These are phyloP conservation scores for Eciton burchellii DNA, from an alignment of 1,140 invertebrate genomes.

Conservation along the genomic window DNA sequence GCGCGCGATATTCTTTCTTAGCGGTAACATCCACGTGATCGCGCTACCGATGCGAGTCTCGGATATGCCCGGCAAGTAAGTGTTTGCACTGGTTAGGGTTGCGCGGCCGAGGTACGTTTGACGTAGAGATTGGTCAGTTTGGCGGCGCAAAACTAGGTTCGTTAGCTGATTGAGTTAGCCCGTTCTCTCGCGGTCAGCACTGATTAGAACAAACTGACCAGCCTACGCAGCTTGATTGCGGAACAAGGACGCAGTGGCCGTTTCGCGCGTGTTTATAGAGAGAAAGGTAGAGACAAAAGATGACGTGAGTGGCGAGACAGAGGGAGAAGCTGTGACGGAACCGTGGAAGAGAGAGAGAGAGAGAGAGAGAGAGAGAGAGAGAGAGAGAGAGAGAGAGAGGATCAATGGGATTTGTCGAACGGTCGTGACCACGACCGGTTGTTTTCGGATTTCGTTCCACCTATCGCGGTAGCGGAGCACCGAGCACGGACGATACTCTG, in stretches of 20 bases:
- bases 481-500: conserved; percentile 43
- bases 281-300: conserved; percentile 50
- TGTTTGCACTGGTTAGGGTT: conserved; percentile 76
- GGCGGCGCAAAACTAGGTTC: conserved; percentile 77
- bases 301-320: conserved; percentile 35
- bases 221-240: conserved; percentile 84
- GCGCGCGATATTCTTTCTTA: conserved; percentile 62
- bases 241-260: conserved; percentile 71
- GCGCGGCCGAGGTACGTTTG: conserved; percentile 56
- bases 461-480: conserved; percentile 49
- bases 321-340: conserved; percentile 32
- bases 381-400: conserved; percentile 21
- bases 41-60: conserved; percentile 61
- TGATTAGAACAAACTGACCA: conserved; percentile 85
- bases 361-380: conserved; percentile 4
- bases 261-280: conserved; percentile 15
- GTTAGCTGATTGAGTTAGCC: conserved; percentile 85
- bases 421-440: conserved; percentile 62
- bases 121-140: conserved; percentile 78
- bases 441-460: conserved; percentile 66
- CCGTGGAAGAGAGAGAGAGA: conserved; percentile 20
- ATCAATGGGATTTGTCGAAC: conserved; percentile 53
- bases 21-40: conserved; percentile 62
- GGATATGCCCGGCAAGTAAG: conserved; percentile 70
- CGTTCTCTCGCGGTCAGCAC: conserved; percentile 80